Evolutionary conservation across 2,797 vertebrate genomes (phyloP), one percentile per base, ranked within the genome.

Genomic region (Leuciscus waleckii): DNA sequence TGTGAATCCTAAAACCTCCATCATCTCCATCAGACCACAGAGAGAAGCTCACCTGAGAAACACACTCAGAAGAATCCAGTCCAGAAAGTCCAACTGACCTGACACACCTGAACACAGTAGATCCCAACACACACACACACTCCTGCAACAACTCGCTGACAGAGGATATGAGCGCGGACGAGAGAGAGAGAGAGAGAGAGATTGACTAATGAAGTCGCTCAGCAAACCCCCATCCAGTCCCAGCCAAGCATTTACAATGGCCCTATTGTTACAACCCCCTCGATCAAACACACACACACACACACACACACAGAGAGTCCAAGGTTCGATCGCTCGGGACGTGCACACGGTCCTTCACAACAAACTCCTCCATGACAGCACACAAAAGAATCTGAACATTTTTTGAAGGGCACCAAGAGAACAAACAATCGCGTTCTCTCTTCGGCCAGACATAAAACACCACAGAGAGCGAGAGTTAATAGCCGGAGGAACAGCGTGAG

Each of bases 121-220:
- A 83, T 51, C 71, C 81, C 43, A 68, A 49, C 54, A 65, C 56
- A 73, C 54, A 29, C 29, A 69, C 35, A 56, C 46, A 77, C 51
- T 58, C 10, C n/a, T 29, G n/a, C 80, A 68, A 26, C 32, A 11
- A 68, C 63, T 17, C 63, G 1, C 63, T 77, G 79, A 89, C 76
- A 84, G 85, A 85, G 82, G 23, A 71, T 39, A 71, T 26, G 46
- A 56, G 10, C 3, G 17, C 2, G 17, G 16, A 17, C 49, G 17
- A 6, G 46, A 1, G 46, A 1, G 46, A 17, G 46, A 16, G 49
- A 43, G 43, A 35, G 54, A 35, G 61, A 43, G 71, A 79, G 89
- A 85, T 86, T 89, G 92, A 93, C 92, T 95, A 95, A 95, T 95
- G 92, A 96, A 95, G 93, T 92, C 91, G 91, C 92, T 93, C 83